Conservation (phyloP, 2,888 invertebrate species). For the Scelioninae gen. 2 region DNA sequence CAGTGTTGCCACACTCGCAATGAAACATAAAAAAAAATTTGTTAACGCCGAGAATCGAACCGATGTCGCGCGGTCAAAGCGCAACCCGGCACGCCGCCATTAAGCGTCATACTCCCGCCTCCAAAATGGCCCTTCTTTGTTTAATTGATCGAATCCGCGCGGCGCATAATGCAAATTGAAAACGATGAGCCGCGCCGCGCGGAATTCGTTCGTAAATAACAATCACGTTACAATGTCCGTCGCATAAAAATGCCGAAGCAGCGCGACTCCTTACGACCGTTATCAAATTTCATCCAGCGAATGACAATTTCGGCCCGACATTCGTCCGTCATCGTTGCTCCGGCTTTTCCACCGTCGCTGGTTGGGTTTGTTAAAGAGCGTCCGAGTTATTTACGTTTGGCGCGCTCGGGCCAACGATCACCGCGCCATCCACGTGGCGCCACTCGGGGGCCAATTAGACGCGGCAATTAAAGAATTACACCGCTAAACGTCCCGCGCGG, state of each 20-base stretch:
- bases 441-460: conserved; percentile 74
- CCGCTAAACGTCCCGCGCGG: conserved; percentile 57
- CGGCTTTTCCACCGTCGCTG: conserved; percentile 51
- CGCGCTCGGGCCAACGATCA: conserved; percentile 56
- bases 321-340: conserved; percentile 38
- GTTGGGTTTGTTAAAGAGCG: conserved; percentile 51
- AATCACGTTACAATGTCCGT: conserved; percentile 37
- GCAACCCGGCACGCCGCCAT: too few species aligned
- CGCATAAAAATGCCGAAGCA: conserved; percentile 38
- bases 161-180: conserved; percentile 6
- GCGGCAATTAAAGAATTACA: conserved; percentile 72
- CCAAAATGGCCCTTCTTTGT: too few species aligned
- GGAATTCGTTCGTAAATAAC: conserved; percentile 27
- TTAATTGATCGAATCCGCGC: background rate
- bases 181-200: background rate
- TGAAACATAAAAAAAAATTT: too few species aligned
- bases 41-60: too few species aligned
- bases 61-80: too few species aligned
- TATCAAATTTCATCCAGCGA: conserved; percentile 57
- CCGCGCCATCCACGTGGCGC: conserved; percentile 68
- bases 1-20: too few species aligned
- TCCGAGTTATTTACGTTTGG: conserved; percentile 58
- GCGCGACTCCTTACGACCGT: conserved; percentile 18
- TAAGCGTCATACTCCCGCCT: too few species aligned
- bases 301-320: conserved; percentile 34